Conservation (phyloP, 2,797 vertebrate genomes). For the Ptychadena robeensis region DNA sequence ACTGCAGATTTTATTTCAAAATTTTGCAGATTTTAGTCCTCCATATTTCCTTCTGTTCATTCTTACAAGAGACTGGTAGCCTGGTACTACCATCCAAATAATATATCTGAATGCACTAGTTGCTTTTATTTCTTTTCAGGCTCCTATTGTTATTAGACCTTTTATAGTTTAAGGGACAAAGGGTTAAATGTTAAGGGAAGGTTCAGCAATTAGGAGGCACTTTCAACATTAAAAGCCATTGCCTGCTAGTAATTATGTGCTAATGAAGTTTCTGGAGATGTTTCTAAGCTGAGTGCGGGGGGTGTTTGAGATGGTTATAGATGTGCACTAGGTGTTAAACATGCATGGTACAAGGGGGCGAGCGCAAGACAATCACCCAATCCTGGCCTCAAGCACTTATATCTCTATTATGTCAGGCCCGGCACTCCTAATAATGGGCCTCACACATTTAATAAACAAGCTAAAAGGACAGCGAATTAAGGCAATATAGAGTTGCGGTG, state of each 20-base stretch:
- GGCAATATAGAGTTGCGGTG: too few relatives aligned
- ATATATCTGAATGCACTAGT: constrained; percentile 1
- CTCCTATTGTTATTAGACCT: constrained; percentile 42
- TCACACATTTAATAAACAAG: too few relatives aligned
- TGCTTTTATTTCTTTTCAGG: constrained; percentile 23
- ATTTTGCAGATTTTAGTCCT: too few relatives aligned
- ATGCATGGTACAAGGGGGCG: neutral
- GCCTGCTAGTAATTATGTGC: constrained; percentile 36
- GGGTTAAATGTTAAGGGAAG: constrained; percentile 43
- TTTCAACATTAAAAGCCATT: constrained; percentile 36
- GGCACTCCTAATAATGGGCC: too few relatives aligned
- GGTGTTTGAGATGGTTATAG: constrained; percentile 28
- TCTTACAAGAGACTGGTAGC: too few relatives aligned
- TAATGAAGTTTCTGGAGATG: constrained; percentile 45
- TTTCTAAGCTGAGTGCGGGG: neutral
- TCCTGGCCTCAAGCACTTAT: neutral
- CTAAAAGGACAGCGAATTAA: too few relatives aligned
- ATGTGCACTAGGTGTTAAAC: constrained; percentile 8
- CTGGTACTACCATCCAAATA: constrained; percentile 18
- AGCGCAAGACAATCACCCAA: neutral
- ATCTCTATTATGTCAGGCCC: too few relatives aligned
- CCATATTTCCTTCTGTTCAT: too few relatives aligned
- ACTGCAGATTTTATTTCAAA: too few relatives aligned
- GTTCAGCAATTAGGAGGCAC: constrained; percentile 47
- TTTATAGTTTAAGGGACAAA: constrained; percentile 43